Percentiles rank a stretch among this genome's conserved stretches.
These are phyloP conservation scores for Chlorocebus sabaeus DNA, from an alignment of 2,113 vertebrate genomes.

Conservation along the genomic window DNA sequence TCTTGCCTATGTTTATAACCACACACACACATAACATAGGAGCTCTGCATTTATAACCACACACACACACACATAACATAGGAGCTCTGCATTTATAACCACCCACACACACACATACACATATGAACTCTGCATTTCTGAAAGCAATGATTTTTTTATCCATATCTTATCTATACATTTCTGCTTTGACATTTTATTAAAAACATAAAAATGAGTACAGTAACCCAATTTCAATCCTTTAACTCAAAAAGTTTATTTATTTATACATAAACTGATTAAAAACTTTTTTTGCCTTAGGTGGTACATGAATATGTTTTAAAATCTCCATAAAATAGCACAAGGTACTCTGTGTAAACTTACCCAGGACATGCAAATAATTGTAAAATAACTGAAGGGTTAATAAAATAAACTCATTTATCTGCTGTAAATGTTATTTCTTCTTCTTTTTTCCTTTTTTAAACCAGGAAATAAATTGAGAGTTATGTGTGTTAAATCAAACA, in stretches of 20 bases:
- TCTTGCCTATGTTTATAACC: neutral
- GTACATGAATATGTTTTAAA: constrained; percentile 9
- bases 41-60: no score
- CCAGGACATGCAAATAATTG: neutral
- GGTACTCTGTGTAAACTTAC: neutral
- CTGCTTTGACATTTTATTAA: neutral
- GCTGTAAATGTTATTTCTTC: neutral
- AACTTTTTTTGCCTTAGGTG: neutral
- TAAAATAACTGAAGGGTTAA: neutral
- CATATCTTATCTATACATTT: neutral
- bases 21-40: neutral
- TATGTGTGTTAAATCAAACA: neutral
- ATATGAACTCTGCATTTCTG: neutral
- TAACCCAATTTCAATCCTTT: neutral
- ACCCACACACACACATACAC: no score
- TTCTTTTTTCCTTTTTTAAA: neutral
- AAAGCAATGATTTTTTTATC: neutral
- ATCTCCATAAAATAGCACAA: constrained; percentile 25
- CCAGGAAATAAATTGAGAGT: constrained; percentile 4
- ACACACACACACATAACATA: no score
- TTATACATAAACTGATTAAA: neutral
- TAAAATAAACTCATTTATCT: neutral
- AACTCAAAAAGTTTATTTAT: neutral
- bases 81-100: no score
- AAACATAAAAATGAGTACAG: neutral